A percentile compares a stretch with the other conserved stretches of the same genome.
phyloP scores from a whole-genome alignment of 1,140 invertebrate genomes.

The Penaeus indicus region DNA sequence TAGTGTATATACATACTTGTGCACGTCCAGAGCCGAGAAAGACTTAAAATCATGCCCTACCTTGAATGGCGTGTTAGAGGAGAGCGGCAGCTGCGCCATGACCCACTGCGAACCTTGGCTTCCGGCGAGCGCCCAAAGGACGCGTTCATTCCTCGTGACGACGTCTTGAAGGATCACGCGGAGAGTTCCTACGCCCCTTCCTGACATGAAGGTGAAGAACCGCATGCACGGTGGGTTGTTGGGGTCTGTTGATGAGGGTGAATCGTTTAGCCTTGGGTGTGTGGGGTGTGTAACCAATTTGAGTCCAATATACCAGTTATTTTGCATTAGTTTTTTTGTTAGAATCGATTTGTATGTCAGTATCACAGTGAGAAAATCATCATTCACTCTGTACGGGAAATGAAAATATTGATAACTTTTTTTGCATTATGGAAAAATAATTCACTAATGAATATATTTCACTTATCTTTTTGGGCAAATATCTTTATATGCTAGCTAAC shows the following conservation, averaged over 20 bases:
- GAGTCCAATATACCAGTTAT: no score
- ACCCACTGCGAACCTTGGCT: slow-evolving; percentile 81
- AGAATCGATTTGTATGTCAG: no score
- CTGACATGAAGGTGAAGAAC: slow-evolving; percentile 84
- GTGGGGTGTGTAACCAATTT: not conserved
- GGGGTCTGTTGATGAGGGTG: slow-evolving; percentile 51
- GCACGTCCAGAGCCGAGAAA: no score
- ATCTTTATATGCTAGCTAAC: no score
- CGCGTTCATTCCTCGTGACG: slow-evolving; percentile 68
- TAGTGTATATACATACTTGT: no score
- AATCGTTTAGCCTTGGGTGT: not conserved
- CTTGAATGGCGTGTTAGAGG: slow-evolving; percentile 75
- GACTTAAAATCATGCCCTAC: slow-evolving; percentile 67
- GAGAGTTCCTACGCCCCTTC: slow-evolving; percentile 78
- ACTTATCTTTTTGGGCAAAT: no score
- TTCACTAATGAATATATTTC: not conserved
- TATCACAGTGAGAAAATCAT: no score
- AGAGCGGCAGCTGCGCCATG: slow-evolving; percentile 77
- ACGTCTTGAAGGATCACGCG: slow-evolving; percentile 70
- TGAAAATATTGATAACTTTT: not conserved
- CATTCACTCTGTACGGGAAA: no score
- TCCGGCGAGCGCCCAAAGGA: slow-evolving; percentile 77
- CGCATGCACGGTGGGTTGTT: slow-evolving; percentile 74
- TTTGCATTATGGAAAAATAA: not conserved
- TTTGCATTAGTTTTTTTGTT: no score